These are phyloP conservation scores for Hecatera dysodea DNA, from an alignment of 2,888 invertebrate genomes.

Conservation along the genomic window DNA sequence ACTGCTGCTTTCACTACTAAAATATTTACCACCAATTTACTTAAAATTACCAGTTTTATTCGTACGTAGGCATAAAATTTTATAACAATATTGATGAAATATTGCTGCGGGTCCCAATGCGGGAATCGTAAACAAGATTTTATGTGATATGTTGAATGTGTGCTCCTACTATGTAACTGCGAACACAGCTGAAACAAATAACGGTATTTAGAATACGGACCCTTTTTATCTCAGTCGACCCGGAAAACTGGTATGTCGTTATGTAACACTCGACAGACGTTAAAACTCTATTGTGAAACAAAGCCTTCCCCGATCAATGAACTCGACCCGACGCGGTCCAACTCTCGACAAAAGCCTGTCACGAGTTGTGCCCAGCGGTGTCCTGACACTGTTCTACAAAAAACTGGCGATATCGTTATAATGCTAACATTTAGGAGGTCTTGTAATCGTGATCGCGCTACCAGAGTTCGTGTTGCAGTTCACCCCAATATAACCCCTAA, in stretches of 20 bases:
- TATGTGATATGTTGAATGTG: slow-evolving; percentile 41
- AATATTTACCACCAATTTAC: slow-evolving; percentile 16
- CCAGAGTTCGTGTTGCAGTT: slow-evolving; percentile 28
- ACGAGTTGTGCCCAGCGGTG: neutral
- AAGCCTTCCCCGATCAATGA: slow-evolving; percentile 28
- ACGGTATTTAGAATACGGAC: slow-evolving; percentile 19
- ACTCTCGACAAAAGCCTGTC: slow-evolving; percentile 12
- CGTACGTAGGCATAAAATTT: slow-evolving; percentile 19
- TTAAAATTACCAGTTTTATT: slow-evolving; percentile 26
- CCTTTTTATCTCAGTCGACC: slow-evolving; percentile 22
- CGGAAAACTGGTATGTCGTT: slow-evolving; percentile 22
- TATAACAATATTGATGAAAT: slow-evolving; percentile 33
- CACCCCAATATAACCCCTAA: slow-evolving; percentile 28
- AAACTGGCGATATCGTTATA: slow-evolving; percentile 12
- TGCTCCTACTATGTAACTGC: slow-evolving; percentile 27
- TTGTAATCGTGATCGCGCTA: slow-evolving; percentile 17
- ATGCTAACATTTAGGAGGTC: slow-evolving; percentile 11
- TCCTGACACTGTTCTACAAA: neutral
- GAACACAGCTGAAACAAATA: slow-evolving; percentile 28
- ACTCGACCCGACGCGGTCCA: neutral
- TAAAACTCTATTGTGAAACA: slow-evolving; percentile 29
- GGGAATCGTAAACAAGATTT: slow-evolving; percentile 59
- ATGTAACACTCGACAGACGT: slow-evolving; percentile 28
- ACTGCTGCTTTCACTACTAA: neutral
- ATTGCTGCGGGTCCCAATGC: slow-evolving; percentile 43